These are phyloP conservation scores for Coccyzus lansbergi DNA, from an alignment of 2,797 vertebrate species.

Conservation along the genomic window DNA sequence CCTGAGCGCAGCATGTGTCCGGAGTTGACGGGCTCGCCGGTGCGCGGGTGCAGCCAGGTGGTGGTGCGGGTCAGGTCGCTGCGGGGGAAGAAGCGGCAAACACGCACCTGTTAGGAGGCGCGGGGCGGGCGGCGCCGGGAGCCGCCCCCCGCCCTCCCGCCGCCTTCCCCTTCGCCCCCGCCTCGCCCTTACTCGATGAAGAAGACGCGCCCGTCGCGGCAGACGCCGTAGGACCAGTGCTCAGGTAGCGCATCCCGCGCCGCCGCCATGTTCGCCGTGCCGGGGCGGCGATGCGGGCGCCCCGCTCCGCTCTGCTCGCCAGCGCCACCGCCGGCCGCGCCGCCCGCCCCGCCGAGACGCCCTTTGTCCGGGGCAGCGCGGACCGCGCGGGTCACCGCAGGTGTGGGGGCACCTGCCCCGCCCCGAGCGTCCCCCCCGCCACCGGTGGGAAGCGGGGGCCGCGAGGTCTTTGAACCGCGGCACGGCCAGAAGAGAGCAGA, in stretches of 20 bases:
- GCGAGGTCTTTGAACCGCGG: neutral
- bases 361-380: no score
- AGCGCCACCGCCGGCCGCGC: slow-evolving; percentile 43
- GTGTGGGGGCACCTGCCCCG: neutral
- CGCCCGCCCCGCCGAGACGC: no score
- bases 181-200: slow-evolving; percentile 90
- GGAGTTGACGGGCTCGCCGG: slow-evolving; percentile 95
- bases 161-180: no score
- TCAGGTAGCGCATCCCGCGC: slow-evolving; percentile 94
- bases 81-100: slow-evolving; percentile 59
- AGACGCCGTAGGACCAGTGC: slow-evolving; percentile 96
- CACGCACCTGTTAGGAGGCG: slow-evolving; percentile 83
- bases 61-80: slow-evolving; percentile 91
- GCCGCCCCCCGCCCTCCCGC: no score
- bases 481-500: neutral
- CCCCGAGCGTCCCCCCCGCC: neutral
- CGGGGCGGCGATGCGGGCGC: neutral
- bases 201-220: slow-evolving; percentile 93
- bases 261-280: slow-evolving; percentile 87
- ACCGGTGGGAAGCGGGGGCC: neutral
- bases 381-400: no score
- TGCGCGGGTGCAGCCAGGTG: slow-evolving; percentile 95
- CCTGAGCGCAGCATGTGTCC: slow-evolving; percentile 99
- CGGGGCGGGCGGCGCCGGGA: no score
- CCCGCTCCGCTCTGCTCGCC: slow-evolving; percentile 23